A percentile compares a stretch with the other conserved stretches of the same genome.
phyloP scores from a whole-genome alignment of 2,113 vertebrate genomes.

The Rynchops niger region DNA sequence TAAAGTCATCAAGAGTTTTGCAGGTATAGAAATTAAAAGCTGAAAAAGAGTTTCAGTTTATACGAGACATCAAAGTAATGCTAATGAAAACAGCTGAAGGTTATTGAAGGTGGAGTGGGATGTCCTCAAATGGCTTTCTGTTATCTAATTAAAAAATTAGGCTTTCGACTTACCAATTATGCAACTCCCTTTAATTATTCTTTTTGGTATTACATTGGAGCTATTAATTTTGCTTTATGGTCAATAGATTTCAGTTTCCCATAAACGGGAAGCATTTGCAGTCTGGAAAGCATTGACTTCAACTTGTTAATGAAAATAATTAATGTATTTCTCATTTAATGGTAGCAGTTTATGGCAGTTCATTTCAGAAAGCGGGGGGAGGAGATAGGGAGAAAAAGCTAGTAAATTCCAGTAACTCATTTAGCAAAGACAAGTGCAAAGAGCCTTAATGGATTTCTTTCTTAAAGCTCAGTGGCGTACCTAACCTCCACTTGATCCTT shows the following conservation, averaged over 20 bases:
- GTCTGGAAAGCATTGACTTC: background rate
- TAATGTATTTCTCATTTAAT: background rate
- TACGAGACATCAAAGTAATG: background rate
- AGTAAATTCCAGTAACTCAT: background rate
- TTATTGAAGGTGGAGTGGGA: background rate
- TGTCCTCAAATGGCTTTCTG: background rate
- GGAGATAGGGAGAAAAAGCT: background rate
- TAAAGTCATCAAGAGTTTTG: background rate
- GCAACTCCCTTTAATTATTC: background rate
- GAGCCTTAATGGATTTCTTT: background rate
- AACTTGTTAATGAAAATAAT: background rate
- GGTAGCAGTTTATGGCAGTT: background rate
- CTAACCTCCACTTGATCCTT: background rate
- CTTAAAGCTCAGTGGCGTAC: background rate
- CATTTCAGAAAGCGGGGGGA: background rate
- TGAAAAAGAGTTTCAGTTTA: background rate
- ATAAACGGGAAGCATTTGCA: background rate
- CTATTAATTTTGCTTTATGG: background rate
- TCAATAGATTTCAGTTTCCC: background rate
- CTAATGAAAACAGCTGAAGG: background rate
- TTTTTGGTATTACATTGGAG: background rate
- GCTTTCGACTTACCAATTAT: background rate
- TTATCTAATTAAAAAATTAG: background rate
- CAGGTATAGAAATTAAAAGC: background rate
- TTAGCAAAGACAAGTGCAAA: background rate